These are phyloP conservation scores for Glaucidium brasilianum DNA, from an alignment of 2,113 vertebrate species.

Conservation along the genomic window DNA sequence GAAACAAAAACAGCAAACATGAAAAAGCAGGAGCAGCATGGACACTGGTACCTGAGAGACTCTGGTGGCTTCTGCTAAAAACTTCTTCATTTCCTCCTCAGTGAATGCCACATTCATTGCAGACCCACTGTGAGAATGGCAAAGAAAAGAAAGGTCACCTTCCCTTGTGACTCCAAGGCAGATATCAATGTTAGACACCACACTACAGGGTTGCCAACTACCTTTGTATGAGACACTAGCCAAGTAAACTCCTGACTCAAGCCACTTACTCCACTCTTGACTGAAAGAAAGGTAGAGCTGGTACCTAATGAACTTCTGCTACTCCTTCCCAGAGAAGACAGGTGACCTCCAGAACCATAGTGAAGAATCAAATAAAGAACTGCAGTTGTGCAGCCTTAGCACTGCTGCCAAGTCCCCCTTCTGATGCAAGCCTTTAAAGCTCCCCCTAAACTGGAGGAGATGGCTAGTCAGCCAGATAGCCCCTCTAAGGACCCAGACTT, in stretches of 20 bases:
- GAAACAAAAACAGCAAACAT: neutral
- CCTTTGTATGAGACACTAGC: neutral
- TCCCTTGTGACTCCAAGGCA: neutral
- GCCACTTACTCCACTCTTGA: neutral
- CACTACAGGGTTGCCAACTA: neutral
- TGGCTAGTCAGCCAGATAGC: neutral
- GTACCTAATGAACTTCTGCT: neutral
- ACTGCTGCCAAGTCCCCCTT: neutral
- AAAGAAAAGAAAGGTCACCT: neutral
- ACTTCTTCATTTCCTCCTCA: constrained; percentile 92
- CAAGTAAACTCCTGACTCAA: neutral
- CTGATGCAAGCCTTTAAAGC: neutral
- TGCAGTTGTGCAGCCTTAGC: neutral
- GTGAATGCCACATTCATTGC: constrained; percentile 92
- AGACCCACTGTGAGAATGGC: constrained; percentile 80
- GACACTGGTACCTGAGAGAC: constrained; percentile 87
- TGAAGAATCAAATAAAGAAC: neutral
- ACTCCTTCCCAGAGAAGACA: neutral
- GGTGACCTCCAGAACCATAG: neutral
- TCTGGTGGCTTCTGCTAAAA: constrained; percentile 90
- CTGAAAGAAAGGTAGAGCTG: neutral
- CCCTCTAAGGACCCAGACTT: neutral
- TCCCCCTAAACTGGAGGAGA: neutral
- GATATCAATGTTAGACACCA: neutral
- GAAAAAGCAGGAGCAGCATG: neutral